Base-by-base conservation (phyloP, 2,797 vertebrate species). In the Aplochiton taeniatus region DNA sequence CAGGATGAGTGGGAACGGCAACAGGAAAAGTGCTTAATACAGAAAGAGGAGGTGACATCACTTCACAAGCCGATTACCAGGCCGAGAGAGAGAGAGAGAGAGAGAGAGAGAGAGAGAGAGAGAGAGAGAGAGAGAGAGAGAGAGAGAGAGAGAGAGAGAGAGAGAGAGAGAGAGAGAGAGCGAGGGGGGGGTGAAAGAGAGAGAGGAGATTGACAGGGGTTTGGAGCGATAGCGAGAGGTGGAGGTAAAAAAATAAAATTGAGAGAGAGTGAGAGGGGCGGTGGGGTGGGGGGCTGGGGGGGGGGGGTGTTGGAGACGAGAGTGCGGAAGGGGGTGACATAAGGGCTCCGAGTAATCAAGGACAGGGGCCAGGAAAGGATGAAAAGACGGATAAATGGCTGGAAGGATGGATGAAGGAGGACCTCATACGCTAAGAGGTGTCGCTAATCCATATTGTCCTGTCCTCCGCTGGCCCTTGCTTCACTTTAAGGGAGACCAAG, bases 31-130 rank as follows among this genome's bases (percentile, higher is more conserved):
- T 94, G 92, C 93, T 94, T 91, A 94, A 93, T 89, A 91, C 89
- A 92, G 94, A 93, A 89, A 89, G 92, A 89, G 90, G 92, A 93
- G 92, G 94, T 93, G 94, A 90, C 91, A 90, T 91, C 88, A 85
- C 89, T 93, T 94, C 92, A 93, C 88, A 88, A 90, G 89, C 83
- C 64, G 84, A 83, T 79, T 70, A 91, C 92, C 91, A 93, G 80
- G 41, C 84, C 41, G 47, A 41, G 18, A 41, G 19, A 7, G 17
- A 31, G 57, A 12, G 50, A 45, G 6, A 67, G 55, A 63, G 43
- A 10, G 56, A 18, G 55, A 16, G 31, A 31, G 41, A 49, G 47
- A 41, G 42, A 41, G 19, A 11, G 17, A 31, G 56, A 11, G 50
- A 44, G 5, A 66, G 54, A 62, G 43, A 12, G 55, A 17, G 54